Percentiles rank a stretch among this genome's conserved stretches.
Conservation (phyloP, 1,140 invertebrate species). For the Sinonovacula constricta region DNA sequence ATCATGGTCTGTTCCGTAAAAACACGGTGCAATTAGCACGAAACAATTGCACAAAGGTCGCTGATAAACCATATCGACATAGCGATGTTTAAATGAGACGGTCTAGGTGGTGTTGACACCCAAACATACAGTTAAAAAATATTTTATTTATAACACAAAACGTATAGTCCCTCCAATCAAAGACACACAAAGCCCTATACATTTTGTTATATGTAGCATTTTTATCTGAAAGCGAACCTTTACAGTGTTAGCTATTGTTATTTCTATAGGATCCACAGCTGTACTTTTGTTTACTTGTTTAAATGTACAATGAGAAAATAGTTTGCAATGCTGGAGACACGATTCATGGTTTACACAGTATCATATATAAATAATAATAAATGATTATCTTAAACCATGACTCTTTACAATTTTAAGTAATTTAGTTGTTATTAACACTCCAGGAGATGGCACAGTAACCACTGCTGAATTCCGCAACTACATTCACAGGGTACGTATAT, state of each 20-base stretch:
- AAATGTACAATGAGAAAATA: not conserved
- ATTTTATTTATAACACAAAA: no score
- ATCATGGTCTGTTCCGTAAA: not conserved
- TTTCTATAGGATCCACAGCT: not conserved
- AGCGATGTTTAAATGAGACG: no score
- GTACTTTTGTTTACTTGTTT: not conserved
- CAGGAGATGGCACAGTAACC: not conserved
- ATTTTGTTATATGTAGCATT: no score
- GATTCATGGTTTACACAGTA: no score
- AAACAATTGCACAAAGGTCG: not conserved
- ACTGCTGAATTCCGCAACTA: not conserved
- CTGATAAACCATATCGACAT: no score
- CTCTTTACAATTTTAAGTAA: not conserved
- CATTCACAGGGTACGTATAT: not conserved
- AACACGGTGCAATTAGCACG: not conserved
- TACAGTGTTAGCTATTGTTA: no score
- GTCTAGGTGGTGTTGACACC: no score
- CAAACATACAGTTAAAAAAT: no score
- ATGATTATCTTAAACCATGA: not conserved
- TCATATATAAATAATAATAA: not conserved
- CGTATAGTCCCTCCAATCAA: no score
- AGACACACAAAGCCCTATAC: no score
- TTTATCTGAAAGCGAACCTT: no score
- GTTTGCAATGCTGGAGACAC: no score
- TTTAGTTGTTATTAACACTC: not conserved